These are phyloP conservation scores for Sclerodermus sp. DNA, from an alignment of 2,888 invertebrate species.

Conservation along the genomic window DNA sequence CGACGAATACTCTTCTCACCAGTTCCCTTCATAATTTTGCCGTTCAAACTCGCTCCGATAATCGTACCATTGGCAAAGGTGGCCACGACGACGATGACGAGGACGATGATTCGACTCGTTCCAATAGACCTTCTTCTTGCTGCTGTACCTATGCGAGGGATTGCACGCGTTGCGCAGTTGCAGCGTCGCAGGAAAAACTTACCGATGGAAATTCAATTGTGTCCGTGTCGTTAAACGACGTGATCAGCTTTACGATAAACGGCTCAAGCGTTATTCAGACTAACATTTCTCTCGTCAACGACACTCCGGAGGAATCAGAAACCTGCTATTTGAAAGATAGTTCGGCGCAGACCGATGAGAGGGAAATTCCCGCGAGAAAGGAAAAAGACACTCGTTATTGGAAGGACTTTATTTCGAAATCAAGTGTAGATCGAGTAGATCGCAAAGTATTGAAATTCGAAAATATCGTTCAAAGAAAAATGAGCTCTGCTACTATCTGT, in stretches of 20 bases:
- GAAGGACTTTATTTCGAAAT: slow-evolving; percentile 19
- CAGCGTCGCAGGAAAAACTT: too few relatives aligned
- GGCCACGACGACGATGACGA: not conserved
- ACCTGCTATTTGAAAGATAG: slow-evolving; percentile 21
- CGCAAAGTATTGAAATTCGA: slow-evolving; percentile 41
- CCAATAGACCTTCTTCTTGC: not conserved
- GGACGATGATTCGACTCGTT: not conserved
- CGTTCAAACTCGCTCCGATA: not conserved
- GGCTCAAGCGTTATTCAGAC: slow-evolving; percentile 40
- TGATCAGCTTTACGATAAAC: slow-evolving; percentile 46
- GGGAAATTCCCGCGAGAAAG: slow-evolving; percentile 15
- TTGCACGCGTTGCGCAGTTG: not conserved
- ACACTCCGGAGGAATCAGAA: slow-evolving; percentile 5
- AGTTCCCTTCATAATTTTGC: not conserved
- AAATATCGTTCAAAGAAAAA: slow-evolving; percentile 41
- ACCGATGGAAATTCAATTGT: not conserved
- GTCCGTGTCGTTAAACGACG: slow-evolving; percentile 22
- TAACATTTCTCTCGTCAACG: slow-evolving; percentile 36
- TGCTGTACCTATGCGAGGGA: not conserved
- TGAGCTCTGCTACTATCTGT: slow-evolving; percentile 13
- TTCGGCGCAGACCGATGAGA: slow-evolving; percentile 38
- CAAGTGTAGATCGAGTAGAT: slow-evolving; percentile 34
- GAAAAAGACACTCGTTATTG: not conserved
- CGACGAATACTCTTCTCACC: slow-evolving; percentile 34
- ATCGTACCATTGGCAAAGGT: too few relatives aligned